These are phyloP conservation scores for Platysteira castanea DNA, from an alignment of 2,113 vertebrate species.

Conservation along the genomic window DNA sequence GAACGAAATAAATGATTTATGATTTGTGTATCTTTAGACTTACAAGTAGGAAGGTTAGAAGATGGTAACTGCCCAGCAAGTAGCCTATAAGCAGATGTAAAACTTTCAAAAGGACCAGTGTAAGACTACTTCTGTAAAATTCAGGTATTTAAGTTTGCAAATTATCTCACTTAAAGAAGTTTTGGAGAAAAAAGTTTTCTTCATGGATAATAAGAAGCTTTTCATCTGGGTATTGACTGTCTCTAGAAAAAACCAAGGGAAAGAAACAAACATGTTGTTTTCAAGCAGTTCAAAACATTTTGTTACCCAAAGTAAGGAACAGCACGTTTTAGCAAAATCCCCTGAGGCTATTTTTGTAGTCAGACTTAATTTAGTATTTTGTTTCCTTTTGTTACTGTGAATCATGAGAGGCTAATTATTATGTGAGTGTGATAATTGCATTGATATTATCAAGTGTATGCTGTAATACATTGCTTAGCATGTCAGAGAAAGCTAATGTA, in stretches of 20 bases:
- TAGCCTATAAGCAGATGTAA: background rate
- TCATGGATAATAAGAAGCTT: background rate
- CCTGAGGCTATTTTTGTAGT: background rate
- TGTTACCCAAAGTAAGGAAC: background rate
- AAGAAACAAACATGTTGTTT: background rate
- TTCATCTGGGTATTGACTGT: background rate
- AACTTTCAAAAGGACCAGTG: background rate
- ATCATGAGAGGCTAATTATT: constrained; percentile 7
- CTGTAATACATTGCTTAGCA: constrained; percentile 43
- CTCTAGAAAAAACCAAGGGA: background rate
- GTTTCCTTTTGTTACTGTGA: constrained; percentile 29
- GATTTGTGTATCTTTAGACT: background rate
- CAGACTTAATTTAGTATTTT: constrained; percentile 21
- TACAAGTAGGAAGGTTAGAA: background rate
- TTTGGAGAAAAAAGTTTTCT: background rate
- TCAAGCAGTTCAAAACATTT: background rate
- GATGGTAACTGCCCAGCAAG: background rate
- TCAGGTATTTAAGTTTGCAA: background rate
- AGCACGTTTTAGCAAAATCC: background rate
- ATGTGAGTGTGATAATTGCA: constrained; percentile 31
- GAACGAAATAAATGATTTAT: background rate
- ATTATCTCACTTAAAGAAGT: background rate
- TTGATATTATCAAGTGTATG: constrained; percentile 48
- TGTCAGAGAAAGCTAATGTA: constrained; percentile 30
- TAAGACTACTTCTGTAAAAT: background rate